A percentile compares a stretch with the other conserved stretches of the same genome.
Evolutionary conservation across 2,113 vertebrate species (phyloP).

Genomic region (Zapornia atra): DNA sequence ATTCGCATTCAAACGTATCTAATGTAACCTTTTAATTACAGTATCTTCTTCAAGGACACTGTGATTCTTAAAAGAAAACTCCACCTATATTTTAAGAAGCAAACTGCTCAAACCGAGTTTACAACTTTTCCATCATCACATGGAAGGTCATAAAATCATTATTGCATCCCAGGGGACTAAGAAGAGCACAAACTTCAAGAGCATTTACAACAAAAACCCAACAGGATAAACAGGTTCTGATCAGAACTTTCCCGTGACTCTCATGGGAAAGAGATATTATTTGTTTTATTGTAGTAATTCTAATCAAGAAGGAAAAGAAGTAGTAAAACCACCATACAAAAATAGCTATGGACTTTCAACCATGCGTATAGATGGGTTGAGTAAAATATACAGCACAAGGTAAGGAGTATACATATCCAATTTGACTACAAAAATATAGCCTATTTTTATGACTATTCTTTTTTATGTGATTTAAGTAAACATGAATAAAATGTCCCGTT

Average conservation of each 20-base stretch:
- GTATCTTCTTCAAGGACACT: neutral
- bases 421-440: neutral
- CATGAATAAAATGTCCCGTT: neutral
- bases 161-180: neutral
- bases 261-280: neutral
- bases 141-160: neutral
- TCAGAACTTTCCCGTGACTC: neutral
- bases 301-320: neutral
- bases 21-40: neutral
- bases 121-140: neutral
- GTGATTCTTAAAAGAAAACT: neutral
- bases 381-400: neutral
- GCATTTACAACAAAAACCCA: neutral
- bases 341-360: neutral
- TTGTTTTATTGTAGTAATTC: neutral
- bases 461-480: neutral
- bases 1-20: neutral
- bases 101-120: neutral
- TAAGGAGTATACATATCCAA: neutral
- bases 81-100: neutral
- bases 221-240: neutral
- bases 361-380: accelerated
- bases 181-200: neutral
- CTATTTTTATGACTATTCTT: neutral
- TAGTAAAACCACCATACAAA: neutral